Base-by-base conservation (phyloP, 1,140 invertebrate genomes). In the Caerostris extrusa region DNA sequence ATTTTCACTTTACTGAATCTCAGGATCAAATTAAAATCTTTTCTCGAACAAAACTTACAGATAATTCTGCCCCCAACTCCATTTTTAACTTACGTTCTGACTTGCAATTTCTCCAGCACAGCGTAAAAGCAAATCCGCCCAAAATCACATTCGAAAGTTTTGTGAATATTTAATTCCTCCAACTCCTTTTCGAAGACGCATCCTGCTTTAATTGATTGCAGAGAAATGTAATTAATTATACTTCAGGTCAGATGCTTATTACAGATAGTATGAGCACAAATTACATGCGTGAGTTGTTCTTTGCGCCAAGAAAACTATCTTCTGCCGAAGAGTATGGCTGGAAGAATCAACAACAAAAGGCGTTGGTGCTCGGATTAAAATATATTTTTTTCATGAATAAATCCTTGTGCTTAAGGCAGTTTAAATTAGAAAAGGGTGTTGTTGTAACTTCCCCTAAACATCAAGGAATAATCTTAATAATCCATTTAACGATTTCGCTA, bases 161-260 rank as follows among this genome's bases (percentile, higher is more conserved):
- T 12, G 19, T 77, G 69, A 77, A 77, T 77, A 77, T 83, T 83
- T 83, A 83, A 83, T 83, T 83, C 55, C 19, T 83, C 34, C 56
- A 83, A 56, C 56, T 83, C 57, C 82, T 17, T 58, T 56, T 6
- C 82, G 17, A 57, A 19, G 53, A 56, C 7, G 82, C 53, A 57
- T 83, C 5, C n/a, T 56, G 14, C n/a, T 19, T 58, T 83, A 83
- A 57, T 83, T 83, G 82, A 83, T 83, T 58, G 34, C 82, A 83
- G 82, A n/a, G 82, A 57, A 83, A 83, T 56, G 82, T 83, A 83
- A 83, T 83, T 83, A 83, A 58, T 83, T 83, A 83, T 83, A 57
- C 57, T 83, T 83, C 53, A 56, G 7, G n/a, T 58, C 56, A 56
- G 7, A 14, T 81, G 71, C 71, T 83, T 83, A 83, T 56, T 83